These are phyloP conservation scores for Ophiothrix spiculata DNA, from an alignment of 35 echinoderm and acorn worm genomes.

Conservation along the genomic window DNA sequence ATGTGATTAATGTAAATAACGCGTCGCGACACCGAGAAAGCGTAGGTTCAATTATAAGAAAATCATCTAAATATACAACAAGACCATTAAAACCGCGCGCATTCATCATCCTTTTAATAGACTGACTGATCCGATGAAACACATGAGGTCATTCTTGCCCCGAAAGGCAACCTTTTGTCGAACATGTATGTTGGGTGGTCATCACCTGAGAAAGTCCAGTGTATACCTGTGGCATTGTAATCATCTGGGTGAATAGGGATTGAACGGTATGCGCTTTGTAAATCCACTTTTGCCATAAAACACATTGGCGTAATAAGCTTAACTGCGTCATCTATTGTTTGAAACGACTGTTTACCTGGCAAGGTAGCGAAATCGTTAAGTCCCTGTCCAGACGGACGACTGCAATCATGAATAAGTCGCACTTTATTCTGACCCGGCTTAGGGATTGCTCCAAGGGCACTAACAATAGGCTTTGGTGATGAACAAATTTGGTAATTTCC, in stretches of 20 bases:
- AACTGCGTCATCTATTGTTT: slow-evolving; percentile 5
- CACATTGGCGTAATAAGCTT: not conserved
- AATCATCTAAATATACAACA: not conserved
- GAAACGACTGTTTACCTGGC: not conserved
- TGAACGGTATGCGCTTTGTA: not conserved
- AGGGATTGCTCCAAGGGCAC: not conserved
- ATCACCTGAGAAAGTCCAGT: not conserved
- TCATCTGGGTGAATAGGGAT: not conserved
- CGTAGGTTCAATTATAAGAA: not conserved
- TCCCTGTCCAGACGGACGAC: not conserved
- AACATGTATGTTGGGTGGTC: not conserved
- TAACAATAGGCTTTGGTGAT: not conserved
- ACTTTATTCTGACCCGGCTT: not conserved
- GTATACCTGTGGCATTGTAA: not conserved
- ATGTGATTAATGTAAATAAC: not conserved
- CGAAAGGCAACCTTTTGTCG: not conserved
- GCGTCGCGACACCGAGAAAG: not conserved
- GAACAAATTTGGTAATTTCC: not conserved
- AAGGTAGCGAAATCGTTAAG: not conserved
- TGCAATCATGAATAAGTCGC: not conserved
- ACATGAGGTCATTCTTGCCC: not conserved
- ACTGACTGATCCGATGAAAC: not conserved
- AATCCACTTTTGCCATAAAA: not conserved
- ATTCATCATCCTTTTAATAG: not conserved
- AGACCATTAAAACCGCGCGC: not conserved